Evolutionary conservation across 2,113 vertebrate genomes (phyloP).

Genomic region (Antennarius striatus): DNA sequence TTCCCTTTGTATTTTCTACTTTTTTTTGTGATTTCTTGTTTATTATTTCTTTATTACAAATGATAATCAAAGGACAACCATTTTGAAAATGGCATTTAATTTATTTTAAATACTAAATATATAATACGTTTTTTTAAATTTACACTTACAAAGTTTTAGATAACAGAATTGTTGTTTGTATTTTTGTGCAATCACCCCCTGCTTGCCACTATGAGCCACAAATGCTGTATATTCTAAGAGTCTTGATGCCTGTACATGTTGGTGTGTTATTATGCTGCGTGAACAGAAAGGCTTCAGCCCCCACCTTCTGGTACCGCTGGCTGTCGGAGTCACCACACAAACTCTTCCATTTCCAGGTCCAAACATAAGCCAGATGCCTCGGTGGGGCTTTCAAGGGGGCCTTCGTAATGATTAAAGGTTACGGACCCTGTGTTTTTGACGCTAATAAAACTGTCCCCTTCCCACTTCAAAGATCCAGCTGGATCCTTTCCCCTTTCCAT

Average conservation of each 20-base stretch:
- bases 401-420: constrained; percentile 53
- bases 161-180: constrained; percentile 41
- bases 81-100: constrained; percentile 65
- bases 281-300: constrained; percentile 19
- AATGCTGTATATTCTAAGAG: constrained; percentile 53
- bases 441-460: constrained; percentile 30
- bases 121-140: constrained; percentile 12
- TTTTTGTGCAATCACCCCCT: constrained; percentile 67
- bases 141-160: constrained; percentile 44
- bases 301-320: constrained; percentile 10
- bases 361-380: constrained; percentile 57
- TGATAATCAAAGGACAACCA: constrained; percentile 39
- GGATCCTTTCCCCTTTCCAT: constrained; percentile 25
- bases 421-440: constrained; percentile 47
- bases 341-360: constrained; percentile 43
- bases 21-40: neutral
- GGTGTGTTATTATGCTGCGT: constrained; percentile 33
- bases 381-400: neutral
- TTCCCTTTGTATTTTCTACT: neutral
- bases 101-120: constrained; percentile 53
- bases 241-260: constrained; percentile 43
- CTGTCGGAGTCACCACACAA: constrained; percentile 43
- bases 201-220: constrained; percentile 75
- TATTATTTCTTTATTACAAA: constrained; percentile 16
- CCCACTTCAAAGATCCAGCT: constrained; percentile 54